Evolutionary conservation across 2,888 invertebrate species (phyloP), one percentile per base, ranked within the genome.

Genomic region (Brachylomia viminalis): DNA sequence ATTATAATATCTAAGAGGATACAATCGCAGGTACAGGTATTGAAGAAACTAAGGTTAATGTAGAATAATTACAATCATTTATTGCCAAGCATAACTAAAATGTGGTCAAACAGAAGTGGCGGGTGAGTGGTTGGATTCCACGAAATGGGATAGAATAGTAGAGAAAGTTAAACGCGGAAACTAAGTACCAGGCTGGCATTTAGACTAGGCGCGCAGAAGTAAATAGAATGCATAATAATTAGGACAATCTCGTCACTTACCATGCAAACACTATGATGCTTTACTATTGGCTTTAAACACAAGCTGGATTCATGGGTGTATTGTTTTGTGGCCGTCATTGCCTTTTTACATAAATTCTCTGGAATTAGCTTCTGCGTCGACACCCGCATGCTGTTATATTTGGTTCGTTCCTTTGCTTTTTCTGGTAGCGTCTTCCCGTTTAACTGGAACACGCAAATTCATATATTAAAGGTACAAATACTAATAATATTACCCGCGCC

Each of bases 311-410:
- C 84, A 15, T 92, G 87, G 49, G 95, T 61, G 0, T 80, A 84
- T 13, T 89, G 84, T n/a, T 91, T 90, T 0, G 87, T 73, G 0
- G 65, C 70, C 6, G 82, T 61, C 86, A 94, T 81, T 47, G 86
- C 38, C 2, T 74, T 83, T 5, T 77, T 80, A 83, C 96, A 95
- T 52, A 84, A 83, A 3, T 86, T 75, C 79, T 85, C 85, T 0
- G 95, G 91, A 6, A 95, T 91, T 79, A 94, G 59, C 45, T 86
- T 88, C 81, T 96, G 96, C 0, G 90, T 93, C 0, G 96, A 95
- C 3, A 95, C 93, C 5, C 96, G 86, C 93, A 96, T 92, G 70
- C 90, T 94, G 75, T 91, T 92, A 38, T 90, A 89, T 61, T 92
- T 92, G 5, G 90, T 74, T 0, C 96, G 91, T 78, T 96, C 96